A percentile compares a stretch with the other conserved stretches of the same genome.
Evolutionary conservation across 2,113 vertebrate genomes (phyloP).

Genomic region (Dipodomys merriami): DNA sequence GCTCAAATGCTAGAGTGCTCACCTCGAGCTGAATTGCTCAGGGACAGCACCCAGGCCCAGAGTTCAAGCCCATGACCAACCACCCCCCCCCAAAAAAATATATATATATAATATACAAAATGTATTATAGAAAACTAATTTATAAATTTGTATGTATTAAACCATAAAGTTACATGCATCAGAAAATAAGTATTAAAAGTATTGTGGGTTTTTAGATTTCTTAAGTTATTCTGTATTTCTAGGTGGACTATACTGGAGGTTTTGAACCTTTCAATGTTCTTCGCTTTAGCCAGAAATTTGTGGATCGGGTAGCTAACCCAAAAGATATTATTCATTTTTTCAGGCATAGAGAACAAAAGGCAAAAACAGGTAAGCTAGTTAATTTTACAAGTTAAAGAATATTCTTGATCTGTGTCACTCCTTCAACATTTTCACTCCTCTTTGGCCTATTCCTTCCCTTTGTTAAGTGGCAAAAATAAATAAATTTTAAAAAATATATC

Average conservation of each 20-base stretch:
- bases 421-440: no score
- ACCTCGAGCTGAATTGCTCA: no score
- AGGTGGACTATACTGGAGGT: slow-evolving; percentile 98
- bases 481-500: no score
- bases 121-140: not conserved
- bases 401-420: not conserved
- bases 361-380: slow-evolving; percentile 84
- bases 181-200: not conserved
- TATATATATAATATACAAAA: not conserved
- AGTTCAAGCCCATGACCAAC: no score
- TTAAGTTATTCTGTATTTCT: slow-evolving; percentile 18
- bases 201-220: not conserved
- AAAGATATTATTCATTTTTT: slow-evolving; percentile 97
- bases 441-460: no score
- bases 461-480: no score
- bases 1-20: no score
- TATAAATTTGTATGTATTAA: no score
- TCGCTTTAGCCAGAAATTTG: slow-evolving; percentile 97
- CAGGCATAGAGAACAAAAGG: slow-evolving; percentile 92
- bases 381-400: slow-evolving; percentile 42
- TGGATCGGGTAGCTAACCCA: slow-evolving; percentile 95
- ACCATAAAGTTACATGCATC: not conserved
- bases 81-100: no score
- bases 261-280: slow-evolving; percentile 94
- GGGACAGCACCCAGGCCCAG: no score